Conservation (phyloP, 2,797 vertebrate genomes). For the Centropyge bicolor region DNA sequence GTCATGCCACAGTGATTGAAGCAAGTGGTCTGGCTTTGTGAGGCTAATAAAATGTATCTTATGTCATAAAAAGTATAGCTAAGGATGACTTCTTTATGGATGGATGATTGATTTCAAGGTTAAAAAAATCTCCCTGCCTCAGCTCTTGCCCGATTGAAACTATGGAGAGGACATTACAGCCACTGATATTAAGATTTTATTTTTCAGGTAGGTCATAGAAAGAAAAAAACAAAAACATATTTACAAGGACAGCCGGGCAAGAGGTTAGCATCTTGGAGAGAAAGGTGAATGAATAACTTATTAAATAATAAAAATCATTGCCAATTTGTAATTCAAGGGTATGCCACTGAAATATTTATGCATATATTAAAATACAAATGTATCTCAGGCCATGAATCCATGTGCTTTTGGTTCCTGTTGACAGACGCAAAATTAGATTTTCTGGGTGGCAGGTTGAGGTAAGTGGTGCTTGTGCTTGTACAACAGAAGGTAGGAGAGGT, state of each 20-base stretch:
- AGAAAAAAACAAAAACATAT: slow-evolving; percentile 32
- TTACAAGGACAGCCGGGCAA: slow-evolving; percentile 39
- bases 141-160: slow-evolving; percentile 14
- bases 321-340: slow-evolving; percentile 29
- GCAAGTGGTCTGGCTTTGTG: slow-evolving; percentile 53
- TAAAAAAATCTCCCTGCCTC: slow-evolving; percentile 40
- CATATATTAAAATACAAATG: slow-evolving; percentile 41
- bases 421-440: slow-evolving; percentile 65
- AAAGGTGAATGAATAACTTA: slow-evolving; percentile 24
- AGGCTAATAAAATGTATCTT: slow-evolving; percentile 64
- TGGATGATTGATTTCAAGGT: slow-evolving; percentile 68
- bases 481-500: slow-evolving; percentile 55
- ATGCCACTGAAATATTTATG: slow-evolving; percentile 50
- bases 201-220: slow-evolving; percentile 42
- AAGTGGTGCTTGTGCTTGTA: slow-evolving; percentile 49
- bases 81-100: slow-evolving; percentile 60
- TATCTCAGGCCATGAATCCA: slow-evolving; percentile 29
- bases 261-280: slow-evolving; percentile 22
- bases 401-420: slow-evolving; percentile 41
- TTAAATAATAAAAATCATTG: slow-evolving; percentile 43
- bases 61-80: slow-evolving; percentile 62
- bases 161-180: slow-evolving; percentile 18
- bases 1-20: slow-evolving; percentile 43
- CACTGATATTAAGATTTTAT: slow-evolving; percentile 43
- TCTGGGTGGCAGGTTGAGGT: slow-evolving; percentile 45